Conservation (phyloP, 2,888 invertebrate species). For the Anaspis maculata region DNA sequence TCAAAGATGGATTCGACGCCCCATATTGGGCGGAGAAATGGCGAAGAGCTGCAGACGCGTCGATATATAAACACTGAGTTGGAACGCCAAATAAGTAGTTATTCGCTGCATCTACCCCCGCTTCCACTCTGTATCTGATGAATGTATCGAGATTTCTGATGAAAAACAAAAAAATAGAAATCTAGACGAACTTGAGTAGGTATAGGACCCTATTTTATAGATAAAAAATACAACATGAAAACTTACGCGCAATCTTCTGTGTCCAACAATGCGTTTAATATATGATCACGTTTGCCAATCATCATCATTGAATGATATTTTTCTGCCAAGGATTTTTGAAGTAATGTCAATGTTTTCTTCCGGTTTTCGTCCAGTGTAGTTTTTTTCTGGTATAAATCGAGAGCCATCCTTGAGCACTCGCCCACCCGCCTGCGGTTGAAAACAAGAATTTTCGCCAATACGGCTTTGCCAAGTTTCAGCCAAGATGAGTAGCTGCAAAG, state of each 20-base stretch:
- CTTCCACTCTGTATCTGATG: background rate
- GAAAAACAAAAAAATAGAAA: background rate
- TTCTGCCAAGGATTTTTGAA: slow-evolving; percentile 1
- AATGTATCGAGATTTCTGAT: slow-evolving; percentile 1
- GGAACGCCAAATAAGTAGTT: slow-evolving; percentile 1
- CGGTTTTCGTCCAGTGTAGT: background rate
- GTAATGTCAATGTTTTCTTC: background rate
- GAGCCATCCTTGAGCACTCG: background rate
- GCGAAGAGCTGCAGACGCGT: background rate
- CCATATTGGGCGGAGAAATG: background rate
- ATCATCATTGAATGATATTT: background rate
- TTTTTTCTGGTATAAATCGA: background rate
- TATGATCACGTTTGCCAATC: background rate
- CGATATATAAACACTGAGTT: background rate
- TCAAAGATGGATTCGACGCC: background rate
- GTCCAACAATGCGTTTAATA: background rate
- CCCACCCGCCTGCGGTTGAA: slow-evolving; percentile 1
- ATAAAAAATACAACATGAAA: background rate
- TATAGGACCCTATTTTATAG: background rate
- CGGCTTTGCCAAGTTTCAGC: slow-evolving; percentile 1
- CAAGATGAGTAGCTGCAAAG: too few relatives aligned
- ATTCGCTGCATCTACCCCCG: background rate
- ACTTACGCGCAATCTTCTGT: background rate
- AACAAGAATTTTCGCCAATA: background rate
- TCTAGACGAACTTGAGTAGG: background rate